Evolutionary conservation across 2,888 invertebrate species (phyloP), one percentile per base, ranked within the genome.

Genomic region (Buathra laborator): DNA sequence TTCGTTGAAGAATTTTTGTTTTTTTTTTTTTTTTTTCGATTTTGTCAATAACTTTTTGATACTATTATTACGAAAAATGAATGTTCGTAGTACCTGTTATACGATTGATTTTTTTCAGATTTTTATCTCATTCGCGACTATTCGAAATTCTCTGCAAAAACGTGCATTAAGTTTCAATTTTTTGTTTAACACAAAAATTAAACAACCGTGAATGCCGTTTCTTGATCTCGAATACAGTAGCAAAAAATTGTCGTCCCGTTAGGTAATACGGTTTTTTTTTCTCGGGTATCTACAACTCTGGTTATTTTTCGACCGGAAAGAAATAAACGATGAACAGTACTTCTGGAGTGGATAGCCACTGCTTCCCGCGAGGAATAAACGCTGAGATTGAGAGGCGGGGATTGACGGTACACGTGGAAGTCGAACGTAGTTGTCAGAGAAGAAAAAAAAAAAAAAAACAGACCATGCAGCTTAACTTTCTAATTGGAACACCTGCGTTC

Each of bases 401-500:
- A 56, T 19, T 19, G 24, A 24, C 62, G 70, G 48, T 62, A 46
- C 53, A 44, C 68, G 43, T 4, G n/a, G 46, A 53, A 62, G 53
- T 53, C 32, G 67, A 56, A 79, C 46, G 46, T 53, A 51, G 74
- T 56, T 37, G 56, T 19, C 12, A 12, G 12, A 66, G 71, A 43
- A 32, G 53, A 14, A 56, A 16, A 71, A 67, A 48, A 56, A 14
- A 56, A 16, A 71, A 67, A 48, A 56, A 72, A 80, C 43, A 53
- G 72, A 72, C 6, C 67, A 66, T 10, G 64, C 59, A 51, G 64
- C 24, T 37, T 10, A 72, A 84, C 77, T 81, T 84, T 81, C 84
- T 81, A 84, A 84, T 84, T 84, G 56, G 71, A 77, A 19, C 67
- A 51, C 53, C 46, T 16, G n/a, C 56, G 56, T 62, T 75, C 48